Evolutionary conservation across 2,888 invertebrate species (phyloP), one percentile per base, ranked within the genome.

Genomic region (Lamproptera curius): DNA sequence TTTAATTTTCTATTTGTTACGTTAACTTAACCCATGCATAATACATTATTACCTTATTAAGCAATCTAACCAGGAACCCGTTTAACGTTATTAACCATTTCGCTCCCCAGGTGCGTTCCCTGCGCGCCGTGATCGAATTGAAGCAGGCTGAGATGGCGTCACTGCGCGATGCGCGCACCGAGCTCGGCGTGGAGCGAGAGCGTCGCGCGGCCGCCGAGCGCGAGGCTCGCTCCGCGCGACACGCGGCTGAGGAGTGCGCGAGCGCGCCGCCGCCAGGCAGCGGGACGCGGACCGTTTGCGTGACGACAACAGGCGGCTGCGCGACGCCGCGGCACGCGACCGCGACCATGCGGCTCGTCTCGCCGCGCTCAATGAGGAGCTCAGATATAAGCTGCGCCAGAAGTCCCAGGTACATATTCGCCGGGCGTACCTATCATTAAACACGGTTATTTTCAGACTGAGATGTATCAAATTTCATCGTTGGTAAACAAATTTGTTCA

Each of bases 241-340:
- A 97, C 51, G 92, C 95, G 51, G 93, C 95, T 43, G 97, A 97
- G 73, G 97, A 98, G 79, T 97, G 46, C 91, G 94, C 56, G 92
- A 95, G 92, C 73, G 92, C 90, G 62, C 95, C 91, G 78, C 89
- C 92, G 67, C 92, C 90, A 65, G 91, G 83, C 91, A 93, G 56
- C 89, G 91, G 55, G 96, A 97, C 79, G 92, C 92, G 90, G 86
- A 86, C 55, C 62, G 83, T 0, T 64, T 87, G 58, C 61, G 80
- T 2, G 85, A 86, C 56, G 86, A 95, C 64, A 94, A 95, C 67
- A 91, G 94, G 54, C 89, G 63, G 39, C 80, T 97, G 46, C 86
- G 92, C 28, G 94, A 94, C 54, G 90, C 91, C 1, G 92, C 92
- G 49, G 93, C 93, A 38, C 91, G 95, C 46, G 94, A 96, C 71